Conservation (phyloP, 2,113 vertebrate genomes). For the Theropithecus gelada region DNA sequence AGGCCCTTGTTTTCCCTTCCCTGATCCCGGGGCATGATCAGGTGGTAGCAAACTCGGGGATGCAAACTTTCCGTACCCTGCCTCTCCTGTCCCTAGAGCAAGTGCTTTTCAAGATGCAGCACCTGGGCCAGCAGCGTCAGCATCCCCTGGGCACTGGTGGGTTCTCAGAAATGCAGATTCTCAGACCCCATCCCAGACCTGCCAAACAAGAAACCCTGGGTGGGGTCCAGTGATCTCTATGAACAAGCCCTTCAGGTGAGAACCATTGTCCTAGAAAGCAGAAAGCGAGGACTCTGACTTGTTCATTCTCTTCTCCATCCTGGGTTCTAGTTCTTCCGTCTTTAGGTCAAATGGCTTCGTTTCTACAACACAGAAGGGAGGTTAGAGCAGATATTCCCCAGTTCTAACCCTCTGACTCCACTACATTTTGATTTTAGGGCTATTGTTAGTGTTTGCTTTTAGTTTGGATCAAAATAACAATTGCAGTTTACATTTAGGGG, state of each 20-base stretch:
- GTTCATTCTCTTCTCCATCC: background rate
- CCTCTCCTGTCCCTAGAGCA: background rate
- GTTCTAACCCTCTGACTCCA: background rate
- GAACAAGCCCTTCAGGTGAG: background rate
- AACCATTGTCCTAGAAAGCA: background rate
- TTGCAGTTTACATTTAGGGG: background rate
- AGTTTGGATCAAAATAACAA: background rate
- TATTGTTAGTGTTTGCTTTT: conserved; percentile 16
- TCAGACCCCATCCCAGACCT: background rate
- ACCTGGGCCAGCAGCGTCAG: background rate
- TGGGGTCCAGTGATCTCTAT: background rate
- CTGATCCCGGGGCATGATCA: accelerated
- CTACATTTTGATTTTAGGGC: background rate
- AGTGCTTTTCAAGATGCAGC: background rate
- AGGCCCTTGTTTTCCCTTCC: background rate
- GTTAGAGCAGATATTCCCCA: accelerated
- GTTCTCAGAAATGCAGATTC: background rate
- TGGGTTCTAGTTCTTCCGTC: background rate
- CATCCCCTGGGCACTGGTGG: background rate
- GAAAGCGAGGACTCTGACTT: background rate
- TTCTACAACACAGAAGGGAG: background rate
- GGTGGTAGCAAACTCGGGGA: background rate
- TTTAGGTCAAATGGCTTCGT: background rate
- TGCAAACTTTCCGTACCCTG: background rate
- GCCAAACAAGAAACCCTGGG: background rate